Evolutionary conservation across 2,888 invertebrate genomes (phyloP), one percentile per base, ranked within the genome.

Genomic region (Heliconius ismenius): DNA sequence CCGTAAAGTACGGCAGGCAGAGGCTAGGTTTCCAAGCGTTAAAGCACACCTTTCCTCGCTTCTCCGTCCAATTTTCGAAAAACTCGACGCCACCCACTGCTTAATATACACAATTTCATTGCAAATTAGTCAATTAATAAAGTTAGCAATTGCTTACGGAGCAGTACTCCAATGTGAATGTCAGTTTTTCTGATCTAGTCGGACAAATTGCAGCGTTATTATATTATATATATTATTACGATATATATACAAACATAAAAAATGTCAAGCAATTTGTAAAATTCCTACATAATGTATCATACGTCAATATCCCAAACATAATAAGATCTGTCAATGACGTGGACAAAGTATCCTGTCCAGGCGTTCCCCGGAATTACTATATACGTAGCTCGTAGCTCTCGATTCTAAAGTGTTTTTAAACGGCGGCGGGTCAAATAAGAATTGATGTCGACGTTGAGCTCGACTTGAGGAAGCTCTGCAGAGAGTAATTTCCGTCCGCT

Each of bases 401-500:
- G n/a, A 11, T n/a, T 58, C 58, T 67, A 70, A 74, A 73, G 73
- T 74, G 63, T 65, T 74, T 75, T 74, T 77, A 49, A 76, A 70
- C 21, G 49, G 58, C 67, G 60, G 54, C 79, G 70, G 76, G 76
- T 77, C 77, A 74, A 79, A 79, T 69, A 76, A 76, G 63, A 74
- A 79, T 68, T 63, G 69, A 49, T 74, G 54, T 72, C 74, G 76
- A 69, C 74, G 75, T 74, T 64, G 62, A 74, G 78, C 78, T 69
- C 73, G 43, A 54, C 75, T 68, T 73, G 39, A 68, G 72, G 67
- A 77, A 76, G 54, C 67, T 64, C 62, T n/a, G 74, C 69, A 76
- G 70, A 64, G 75, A 70, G 77, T 79, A 77, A 79, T 79, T 79
- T 79, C 79, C 77, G 77, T 67, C 74, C 64, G 49, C 65, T 63